A percentile compares a stretch with the other conserved stretches of the same genome.
Evolutionary conservation across 2,888 invertebrate genomes (phyloP).

Genomic region (Dascillus cervinus): DNA sequence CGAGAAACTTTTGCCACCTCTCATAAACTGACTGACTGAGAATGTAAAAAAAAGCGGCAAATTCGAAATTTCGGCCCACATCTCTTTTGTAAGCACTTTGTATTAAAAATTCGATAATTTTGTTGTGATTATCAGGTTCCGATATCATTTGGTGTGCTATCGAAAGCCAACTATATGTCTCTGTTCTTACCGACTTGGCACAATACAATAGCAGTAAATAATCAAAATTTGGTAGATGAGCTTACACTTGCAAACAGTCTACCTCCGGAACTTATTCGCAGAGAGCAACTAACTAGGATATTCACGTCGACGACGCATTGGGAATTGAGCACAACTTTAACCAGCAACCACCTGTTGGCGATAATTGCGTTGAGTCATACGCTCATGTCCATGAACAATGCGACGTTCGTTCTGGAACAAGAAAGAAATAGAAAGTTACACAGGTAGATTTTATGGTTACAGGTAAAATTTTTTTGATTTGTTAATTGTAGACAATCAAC

Average conservation of each 20-base stretch:
- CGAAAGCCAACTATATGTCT: slow-evolving; percentile 95
- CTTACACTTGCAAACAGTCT: slow-evolving; percentile 44
- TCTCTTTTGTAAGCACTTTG: too few relatives aligned
- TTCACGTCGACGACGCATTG: slow-evolving; percentile 88
- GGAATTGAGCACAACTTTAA: slow-evolving; percentile 91
- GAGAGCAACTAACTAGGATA: slow-evolving; percentile 70
- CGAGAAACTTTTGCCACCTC: too few relatives aligned
- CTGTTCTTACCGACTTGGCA: slow-evolving; percentile 83
- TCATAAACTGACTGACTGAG: too few relatives aligned
- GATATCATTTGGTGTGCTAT: slow-evolving; percentile 91
- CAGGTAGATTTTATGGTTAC: slow-evolving; percentile 43
- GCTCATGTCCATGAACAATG: slow-evolving; percentile 95
- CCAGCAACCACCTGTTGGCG: slow-evolving; percentile 91
- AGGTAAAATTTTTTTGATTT: too few relatives aligned
- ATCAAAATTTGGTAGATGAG: slow-evolving; percentile 24
- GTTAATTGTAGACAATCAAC: slow-evolving; percentile 55
- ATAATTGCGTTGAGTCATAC: slow-evolving; percentile 94
- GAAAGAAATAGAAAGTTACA: slow-evolving; percentile 72
- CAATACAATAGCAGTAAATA: slow-evolving; percentile 35
- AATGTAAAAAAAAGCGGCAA: too few relatives aligned
- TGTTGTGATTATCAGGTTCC: slow-evolving; percentile 50
- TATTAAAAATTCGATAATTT: background rate
- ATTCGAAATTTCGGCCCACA: too few relatives aligned
- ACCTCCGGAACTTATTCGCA: slow-evolving; percentile 63
- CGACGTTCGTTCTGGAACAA: slow-evolving; percentile 85